Evolutionary conservation across 1,140 invertebrate species (phyloP).

Genomic region (Conus betulinus): DNA sequence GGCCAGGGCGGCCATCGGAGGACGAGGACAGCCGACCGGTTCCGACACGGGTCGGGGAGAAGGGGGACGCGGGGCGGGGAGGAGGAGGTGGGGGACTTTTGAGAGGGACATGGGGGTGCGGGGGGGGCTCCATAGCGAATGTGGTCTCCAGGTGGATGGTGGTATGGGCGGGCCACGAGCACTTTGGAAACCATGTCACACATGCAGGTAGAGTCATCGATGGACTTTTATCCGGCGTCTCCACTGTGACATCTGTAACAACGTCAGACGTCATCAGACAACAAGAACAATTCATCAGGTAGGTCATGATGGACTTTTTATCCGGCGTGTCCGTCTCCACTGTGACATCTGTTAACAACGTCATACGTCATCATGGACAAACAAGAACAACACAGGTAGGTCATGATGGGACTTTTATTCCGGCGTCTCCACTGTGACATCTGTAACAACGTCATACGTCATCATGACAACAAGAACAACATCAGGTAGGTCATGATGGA

Average conservation of each 20-base stretch:
- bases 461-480: no score
- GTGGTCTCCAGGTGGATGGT: neutral
- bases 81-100: neutral
- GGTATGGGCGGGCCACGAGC: constrained; percentile 82
- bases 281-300: no score
- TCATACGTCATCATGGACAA: no score
- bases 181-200: no score
- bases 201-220: no score
- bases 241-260: no score
- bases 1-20: neutral
- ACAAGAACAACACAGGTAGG: constrained; percentile 97
- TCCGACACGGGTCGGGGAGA: neutral
- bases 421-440: constrained; percentile 91
- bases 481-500: no score
- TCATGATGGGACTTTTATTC: constrained; percentile 97
- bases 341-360: no score
- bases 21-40: neutral
- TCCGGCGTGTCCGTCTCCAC: no score
- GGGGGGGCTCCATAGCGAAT: neutral
- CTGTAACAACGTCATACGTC: constrained; percentile 75
- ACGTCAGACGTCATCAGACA: no score
- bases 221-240: no score
- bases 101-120: neutral
- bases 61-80: neutral
- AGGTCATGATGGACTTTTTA: no score